Evolutionary conservation across 2,113 vertebrate genomes (phyloP), one percentile per base, ranked within the genome.

Genomic region (Ciconia boyciana): DNA sequence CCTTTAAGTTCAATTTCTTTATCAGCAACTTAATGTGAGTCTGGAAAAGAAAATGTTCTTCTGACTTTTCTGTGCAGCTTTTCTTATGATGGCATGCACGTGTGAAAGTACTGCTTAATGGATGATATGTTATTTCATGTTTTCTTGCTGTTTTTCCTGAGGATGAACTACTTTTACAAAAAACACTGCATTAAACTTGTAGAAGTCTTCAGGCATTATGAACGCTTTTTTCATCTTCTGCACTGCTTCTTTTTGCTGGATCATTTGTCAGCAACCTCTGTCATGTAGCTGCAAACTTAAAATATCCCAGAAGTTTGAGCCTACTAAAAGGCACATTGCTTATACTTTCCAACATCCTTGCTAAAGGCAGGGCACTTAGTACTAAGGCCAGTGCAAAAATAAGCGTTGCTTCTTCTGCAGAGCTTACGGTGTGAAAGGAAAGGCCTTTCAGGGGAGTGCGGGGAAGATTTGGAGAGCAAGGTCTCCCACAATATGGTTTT

Each of bases 211-310:
- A 66, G 36, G 16, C 31, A 46, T 41, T 82, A 54, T 28, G 31
- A 79, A 51, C 0, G 0, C 0, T 31, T 65, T 74, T 61, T 87
- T 71, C 36, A n/a, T 69, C 51, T 87, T 26, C 34, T 61, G 12
- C 9, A 58, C 6, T 39, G 24, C 16, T 74, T 44, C 18, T 28
- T 90, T 87, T 82, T 80, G 9, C 46, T 80, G 36, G 34, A 65
- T 87, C 25, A 28, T 39, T 84, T 82, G 7, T 48, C 76, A 32
- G 24, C 32, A 82, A 19, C 17, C 8, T 89, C 69, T 61, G 5
- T n/a, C 65, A 54, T 9, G 4, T 65, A 82, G 22, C 20, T 84
- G 15, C 17, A 85, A 85, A 87, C 13, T 46, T 71, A 70, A 70
- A 74, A 66, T 3, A 69, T 9, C 16, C n/a, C 61, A 77, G 34